A percentile compares a stretch with the other conserved stretches of the same genome.
Conservation (phyloP, 2,113 vertebrate genomes). For the Myotis brandtii region DNA sequence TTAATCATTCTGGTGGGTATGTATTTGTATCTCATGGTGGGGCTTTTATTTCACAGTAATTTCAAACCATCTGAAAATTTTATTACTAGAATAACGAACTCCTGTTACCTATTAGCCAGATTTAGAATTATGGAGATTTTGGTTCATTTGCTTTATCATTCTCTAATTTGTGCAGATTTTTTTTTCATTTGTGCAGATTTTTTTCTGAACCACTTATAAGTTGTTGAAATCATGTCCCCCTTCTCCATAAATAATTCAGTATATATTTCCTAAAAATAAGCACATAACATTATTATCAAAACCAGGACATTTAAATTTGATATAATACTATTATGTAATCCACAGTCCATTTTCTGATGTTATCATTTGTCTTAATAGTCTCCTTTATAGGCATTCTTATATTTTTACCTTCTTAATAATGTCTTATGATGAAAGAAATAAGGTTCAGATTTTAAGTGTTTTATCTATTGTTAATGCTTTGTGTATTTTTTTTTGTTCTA, state of each 20-base stretch:
- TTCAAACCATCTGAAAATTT: background rate
- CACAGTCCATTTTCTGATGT: background rate
- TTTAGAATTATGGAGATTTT: conserved; percentile 16
- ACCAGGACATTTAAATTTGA: conserved; percentile 29
- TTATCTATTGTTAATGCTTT: background rate
- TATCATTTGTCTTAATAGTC: background rate
- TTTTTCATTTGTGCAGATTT: background rate
- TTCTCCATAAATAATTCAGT: background rate
- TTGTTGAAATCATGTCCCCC: background rate
- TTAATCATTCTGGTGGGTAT: background rate
- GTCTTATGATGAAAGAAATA: background rate
- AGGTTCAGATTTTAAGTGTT: background rate
- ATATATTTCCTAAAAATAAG: background rate
- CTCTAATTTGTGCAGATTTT: background rate
- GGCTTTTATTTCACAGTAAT: conserved; percentile 2
- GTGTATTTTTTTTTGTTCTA: background rate
- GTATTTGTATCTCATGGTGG: background rate
- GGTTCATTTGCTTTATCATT: background rate
- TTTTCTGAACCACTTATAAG: background rate
- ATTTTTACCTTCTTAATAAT: background rate
- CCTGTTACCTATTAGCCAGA: background rate
- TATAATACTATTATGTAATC: background rate
- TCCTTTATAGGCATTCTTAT: background rate
- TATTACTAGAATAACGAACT: background rate
- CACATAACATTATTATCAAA: background rate